phyloP scores from a whole-genome alignment of 2,113 vertebrate genomes.

The Phrynosoma platyrhinos region DNA sequence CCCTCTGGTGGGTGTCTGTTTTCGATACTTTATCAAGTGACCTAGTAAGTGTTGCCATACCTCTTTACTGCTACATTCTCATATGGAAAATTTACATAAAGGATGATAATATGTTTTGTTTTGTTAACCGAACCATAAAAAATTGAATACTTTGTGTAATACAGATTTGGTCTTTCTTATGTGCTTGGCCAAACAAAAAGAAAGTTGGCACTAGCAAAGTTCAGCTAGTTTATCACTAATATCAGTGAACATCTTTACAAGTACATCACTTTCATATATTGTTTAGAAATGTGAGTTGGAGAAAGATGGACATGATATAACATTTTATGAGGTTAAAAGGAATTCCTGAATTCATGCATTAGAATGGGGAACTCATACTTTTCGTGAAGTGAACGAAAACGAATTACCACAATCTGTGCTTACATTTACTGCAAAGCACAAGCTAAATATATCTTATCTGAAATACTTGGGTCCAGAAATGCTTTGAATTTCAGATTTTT shows the following conservation, averaged over 20 bases:
- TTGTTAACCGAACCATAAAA: too few relatives aligned
- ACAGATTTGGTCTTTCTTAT: too few relatives aligned
- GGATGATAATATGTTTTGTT: too few relatives aligned
- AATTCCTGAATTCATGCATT: neutral
- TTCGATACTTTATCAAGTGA: neutral
- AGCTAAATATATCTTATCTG: neutral
- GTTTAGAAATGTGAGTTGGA: neutral
- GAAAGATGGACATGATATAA: neutral
- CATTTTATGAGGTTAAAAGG: neutral
- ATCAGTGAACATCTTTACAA: neutral
- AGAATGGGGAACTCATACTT: neutral
- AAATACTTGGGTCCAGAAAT: too few relatives aligned
- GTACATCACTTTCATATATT: neutral
- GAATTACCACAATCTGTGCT: neutral
- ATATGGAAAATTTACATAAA: neutral
- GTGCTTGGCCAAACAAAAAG: neutral
- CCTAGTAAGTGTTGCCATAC: neutral
- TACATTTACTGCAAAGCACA: neutral
- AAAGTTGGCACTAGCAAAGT: neutral
- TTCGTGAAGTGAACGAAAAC: neutral
- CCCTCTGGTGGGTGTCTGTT: conserved; percentile 15
- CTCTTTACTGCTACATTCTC: neutral
- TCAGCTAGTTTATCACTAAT: neutral
- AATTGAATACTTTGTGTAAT: too few relatives aligned
- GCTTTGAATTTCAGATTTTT: too few relatives aligned